A percentile compares a stretch with the other conserved stretches of the same genome.
These are phyloP conservation scores for Agrochola macilenta DNA, from an alignment of 2,888 invertebrate genomes.

Conservation along the genomic window DNA sequence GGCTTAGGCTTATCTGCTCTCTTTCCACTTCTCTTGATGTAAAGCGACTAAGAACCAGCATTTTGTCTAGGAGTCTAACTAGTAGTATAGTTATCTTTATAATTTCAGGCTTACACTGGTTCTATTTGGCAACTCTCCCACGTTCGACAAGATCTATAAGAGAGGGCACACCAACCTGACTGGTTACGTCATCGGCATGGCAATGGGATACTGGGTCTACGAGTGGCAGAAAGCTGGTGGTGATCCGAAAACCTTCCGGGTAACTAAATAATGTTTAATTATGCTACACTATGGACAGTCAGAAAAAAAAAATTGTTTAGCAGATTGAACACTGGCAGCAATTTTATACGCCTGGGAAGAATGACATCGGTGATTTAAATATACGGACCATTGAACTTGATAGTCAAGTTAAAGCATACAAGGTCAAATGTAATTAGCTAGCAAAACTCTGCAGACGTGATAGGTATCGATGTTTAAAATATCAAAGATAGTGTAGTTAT, in stretches of 20 bases:
- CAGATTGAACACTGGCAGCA: no score
- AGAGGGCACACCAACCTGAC: slow-evolving; percentile 77
- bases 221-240: slow-evolving; percentile 68
- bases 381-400: no score
- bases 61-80: no score
- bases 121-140: slow-evolving; percentile 62
- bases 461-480: no score
- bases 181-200: slow-evolving; percentile 74
- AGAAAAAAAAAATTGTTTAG: no score
- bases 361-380: no score
- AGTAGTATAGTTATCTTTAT: neutral
- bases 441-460: no score
- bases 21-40: neutral
- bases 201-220: slow-evolving; percentile 73
- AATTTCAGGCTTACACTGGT: slow-evolving; percentile 59
- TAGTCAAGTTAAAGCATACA: no score
- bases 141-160: slow-evolving; percentile 74
- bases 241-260: slow-evolving; percentile 67
- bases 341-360: no score
- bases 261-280: slow-evolving; percentile 39
- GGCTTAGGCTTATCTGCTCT: neutral
- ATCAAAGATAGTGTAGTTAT: neutral
- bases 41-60: no score
- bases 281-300: neutral
- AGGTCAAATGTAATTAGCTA: no score